Base-by-base conservation (phyloP, 1,140 invertebrate genomes). In the Anoplolepis gracilipes region DNA sequence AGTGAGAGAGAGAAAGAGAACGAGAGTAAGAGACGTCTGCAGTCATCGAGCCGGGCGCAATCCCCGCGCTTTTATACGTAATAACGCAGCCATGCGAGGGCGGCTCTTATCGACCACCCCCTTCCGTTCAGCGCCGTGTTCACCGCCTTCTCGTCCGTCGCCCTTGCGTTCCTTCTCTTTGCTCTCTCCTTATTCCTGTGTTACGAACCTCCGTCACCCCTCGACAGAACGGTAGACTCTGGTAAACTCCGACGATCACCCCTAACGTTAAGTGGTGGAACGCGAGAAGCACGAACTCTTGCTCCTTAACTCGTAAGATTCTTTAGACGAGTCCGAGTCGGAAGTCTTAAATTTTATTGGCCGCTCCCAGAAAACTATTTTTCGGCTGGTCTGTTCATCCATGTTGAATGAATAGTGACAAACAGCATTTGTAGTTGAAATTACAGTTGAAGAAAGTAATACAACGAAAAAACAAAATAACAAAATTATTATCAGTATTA, bases 61-160 rank as follows among this genome's bases (percentile, higher is more conserved):
- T 90, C 77, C 85, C 78, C 64, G 85, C 39, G 84, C 75, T 86
- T 90, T 90, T 89, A 85, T 90, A 90, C 88, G 85, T 90, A 90
- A 90, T 90, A 90, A 90, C 85, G 88, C 77, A 87, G 82, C 89
- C 88, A 90, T 77, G 86, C 88, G 88, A 87, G 89, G 82, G 77
- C 39, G 79, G 88, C 82, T 85, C 90, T 90, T 90, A 90, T 90
- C 89, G 89, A 90, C 86, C 88, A 90, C 53, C 88, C 82, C 89
- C 87, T 87, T 57, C 6, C n/a, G n/a, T n/a, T n/a, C n/a, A n/a
- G n/a, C n/a, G n/a, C 64, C 88, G 85, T 46, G 78, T 86, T 70
- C 85, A 57, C 85, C 77, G n/a, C 33, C 30, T 84, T 69, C 64
- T 85, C 77, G 87, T 73, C 73, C 79, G 55, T 73, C 85, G 59